These are phyloP conservation scores for Caloenas nicobarica DNA, from an alignment of 2,113 vertebrate species.

Conservation along the genomic window DNA sequence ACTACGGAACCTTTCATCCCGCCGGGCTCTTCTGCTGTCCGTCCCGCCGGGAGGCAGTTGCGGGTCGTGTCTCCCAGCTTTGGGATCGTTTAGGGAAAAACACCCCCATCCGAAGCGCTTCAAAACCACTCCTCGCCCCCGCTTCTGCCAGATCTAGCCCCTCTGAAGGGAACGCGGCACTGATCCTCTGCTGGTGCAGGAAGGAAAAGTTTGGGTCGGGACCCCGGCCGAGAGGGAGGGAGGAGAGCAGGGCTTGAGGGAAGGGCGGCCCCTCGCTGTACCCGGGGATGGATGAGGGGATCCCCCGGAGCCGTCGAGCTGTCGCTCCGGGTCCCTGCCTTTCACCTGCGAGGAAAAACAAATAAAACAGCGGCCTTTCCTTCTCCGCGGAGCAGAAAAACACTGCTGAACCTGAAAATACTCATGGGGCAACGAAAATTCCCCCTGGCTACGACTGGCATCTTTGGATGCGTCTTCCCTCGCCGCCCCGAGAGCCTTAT, in stretches of 20 bases:
- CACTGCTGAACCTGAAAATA: not conserved
- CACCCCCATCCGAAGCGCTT: not conserved
- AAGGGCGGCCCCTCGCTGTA: not conserved
- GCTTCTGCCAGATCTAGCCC: not conserved
- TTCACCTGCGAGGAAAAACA: not conserved
- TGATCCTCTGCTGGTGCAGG: not conserved
- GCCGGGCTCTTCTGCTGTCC: not conserved
- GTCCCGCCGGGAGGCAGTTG: not conserved
- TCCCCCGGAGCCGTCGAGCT: not conserved
- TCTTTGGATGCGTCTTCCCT: not conserved
- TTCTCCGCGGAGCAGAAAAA: not conserved
- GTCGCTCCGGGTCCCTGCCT: accelerated
- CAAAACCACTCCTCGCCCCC: accelerated
- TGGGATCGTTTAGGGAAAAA: not conserved
- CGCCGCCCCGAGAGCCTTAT: not conserved
- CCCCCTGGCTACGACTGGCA: not conserved
- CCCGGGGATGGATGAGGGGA: not conserved
- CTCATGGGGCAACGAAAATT: no score
- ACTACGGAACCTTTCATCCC: not conserved
- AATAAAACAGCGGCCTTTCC: not conserved
- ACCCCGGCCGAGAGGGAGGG: not conserved
- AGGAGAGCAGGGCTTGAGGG: not conserved
- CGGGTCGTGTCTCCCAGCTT: not conserved
- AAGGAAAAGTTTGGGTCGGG: not conserved
- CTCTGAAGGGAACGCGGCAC: not conserved